phyloP scores from a whole-genome alignment of 2,888 invertebrate genomes.

The Notodonta dromedarius region DNA sequence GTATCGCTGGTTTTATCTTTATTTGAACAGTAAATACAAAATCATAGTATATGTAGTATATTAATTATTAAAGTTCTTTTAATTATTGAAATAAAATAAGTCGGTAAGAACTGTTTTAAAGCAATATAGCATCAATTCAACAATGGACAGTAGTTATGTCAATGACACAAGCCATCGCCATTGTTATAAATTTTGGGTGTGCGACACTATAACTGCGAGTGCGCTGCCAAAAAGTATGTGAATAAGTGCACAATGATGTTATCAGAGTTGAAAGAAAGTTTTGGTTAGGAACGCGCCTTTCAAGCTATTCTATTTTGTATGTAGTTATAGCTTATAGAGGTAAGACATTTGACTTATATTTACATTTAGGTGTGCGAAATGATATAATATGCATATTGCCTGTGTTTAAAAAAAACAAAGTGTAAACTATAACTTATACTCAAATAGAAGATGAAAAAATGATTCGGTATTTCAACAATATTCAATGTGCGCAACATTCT shows the following conservation, averaged over 20 bases:
- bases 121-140: constrained; percentile 43
- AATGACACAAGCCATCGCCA: constrained; percentile 43
- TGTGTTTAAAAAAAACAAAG: no score
- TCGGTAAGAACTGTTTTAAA: constrained; percentile 16
- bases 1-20: no score
- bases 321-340: background rate
- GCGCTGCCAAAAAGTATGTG: constrained; percentile 32
- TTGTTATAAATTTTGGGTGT: constrained; percentile 41
- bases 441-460: no score
- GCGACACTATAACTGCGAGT: constrained; percentile 20
- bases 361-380: no score
- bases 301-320: background rate
- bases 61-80: no score
- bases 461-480: no score
- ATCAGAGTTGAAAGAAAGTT: constrained; percentile 39
- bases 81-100: background rate
- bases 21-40: no score
- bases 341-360: no score
- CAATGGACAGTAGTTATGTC: constrained; percentile 53
- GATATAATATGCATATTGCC: no score
- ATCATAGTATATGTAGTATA: no score
- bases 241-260: constrained; percentile 29
- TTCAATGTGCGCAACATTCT: no score
- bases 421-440: no score
- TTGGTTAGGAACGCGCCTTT: constrained; percentile 7